phyloP scores from a whole-genome alignment of 2,797 vertebrate genomes.

The Triplophysa bombifrons region DNA sequence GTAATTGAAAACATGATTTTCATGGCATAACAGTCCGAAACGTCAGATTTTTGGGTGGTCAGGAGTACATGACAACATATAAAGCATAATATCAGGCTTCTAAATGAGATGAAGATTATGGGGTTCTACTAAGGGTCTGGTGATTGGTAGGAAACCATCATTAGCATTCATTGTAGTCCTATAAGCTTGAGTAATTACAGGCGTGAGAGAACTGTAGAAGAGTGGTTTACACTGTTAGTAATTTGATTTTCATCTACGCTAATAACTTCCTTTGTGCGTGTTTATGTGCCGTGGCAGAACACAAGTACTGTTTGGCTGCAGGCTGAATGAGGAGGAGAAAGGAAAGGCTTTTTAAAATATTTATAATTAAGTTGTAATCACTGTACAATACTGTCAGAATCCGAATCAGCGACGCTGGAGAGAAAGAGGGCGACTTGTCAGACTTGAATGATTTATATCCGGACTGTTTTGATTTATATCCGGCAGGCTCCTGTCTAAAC shows the following conservation, averaged over 20 bases:
- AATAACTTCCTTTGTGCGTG: slow-evolving; percentile 86
- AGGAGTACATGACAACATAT: background rate
- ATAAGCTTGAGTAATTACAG: slow-evolving; percentile 79
- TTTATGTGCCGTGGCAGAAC: slow-evolving; percentile 86
- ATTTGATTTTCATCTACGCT: slow-evolving; percentile 89
- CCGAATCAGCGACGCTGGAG: slow-evolving; percentile 68
- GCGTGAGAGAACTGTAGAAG: slow-evolving; percentile 80
- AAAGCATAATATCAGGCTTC: background rate
- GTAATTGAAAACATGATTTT: background rate
- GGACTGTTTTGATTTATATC: too few species aligned
- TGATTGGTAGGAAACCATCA: slow-evolving; percentile 75
- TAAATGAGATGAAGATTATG: background rate
- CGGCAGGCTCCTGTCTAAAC: too few species aligned
- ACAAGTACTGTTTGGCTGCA: slow-evolving; percentile 83
- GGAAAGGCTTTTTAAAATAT: slow-evolving; percentile 71
- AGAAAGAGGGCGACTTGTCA: slow-evolving; percentile 53
- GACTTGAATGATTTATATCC: too few species aligned
- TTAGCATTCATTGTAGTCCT: slow-evolving; percentile 85
- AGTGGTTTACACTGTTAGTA: slow-evolving; percentile 83
- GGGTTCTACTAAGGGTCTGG: too few species aligned
- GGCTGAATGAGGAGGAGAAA: slow-evolving; percentile 70
- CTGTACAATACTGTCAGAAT: slow-evolving; percentile 71
- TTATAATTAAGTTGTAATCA: slow-evolving; percentile 76
- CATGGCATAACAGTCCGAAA: background rate
- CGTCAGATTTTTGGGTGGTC: background rate